These are phyloP conservation scores for Drosophila subobscura DNA, from an alignment of 1,140 invertebrate genomes.

Conservation along the genomic window DNA sequence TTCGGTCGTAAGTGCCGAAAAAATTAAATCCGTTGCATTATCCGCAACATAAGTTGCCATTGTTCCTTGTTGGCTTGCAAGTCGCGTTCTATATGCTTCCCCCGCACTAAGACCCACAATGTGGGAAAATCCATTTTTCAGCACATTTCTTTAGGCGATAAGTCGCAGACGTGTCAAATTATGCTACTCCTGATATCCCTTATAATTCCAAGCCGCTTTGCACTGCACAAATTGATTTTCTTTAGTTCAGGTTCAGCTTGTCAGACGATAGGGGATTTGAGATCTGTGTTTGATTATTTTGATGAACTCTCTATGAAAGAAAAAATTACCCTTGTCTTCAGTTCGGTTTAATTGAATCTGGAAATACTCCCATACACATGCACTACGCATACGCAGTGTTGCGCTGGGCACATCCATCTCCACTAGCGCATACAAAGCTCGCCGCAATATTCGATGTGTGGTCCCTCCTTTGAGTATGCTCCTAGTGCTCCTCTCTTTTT, in stretches of 20 bases:
- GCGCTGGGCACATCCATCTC: slow-evolving; percentile 67
- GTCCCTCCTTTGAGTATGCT: background rate
- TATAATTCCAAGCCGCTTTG: slow-evolving; percentile 33
- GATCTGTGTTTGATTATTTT: background rate
- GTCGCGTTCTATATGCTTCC: slow-evolving; percentile 15
- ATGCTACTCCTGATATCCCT: slow-evolving; percentile 66
- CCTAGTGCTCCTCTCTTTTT: background rate
- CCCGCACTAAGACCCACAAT: background rate
- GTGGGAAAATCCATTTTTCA: slow-evolving; percentile 68
- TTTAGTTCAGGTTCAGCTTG: slow-evolving; percentile 22
- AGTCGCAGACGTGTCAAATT: slow-evolving; percentile 79
- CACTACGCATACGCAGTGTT: slow-evolving; percentile 61
- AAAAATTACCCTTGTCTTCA: slow-evolving; percentile 63
- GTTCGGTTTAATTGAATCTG: slow-evolving; percentile 4
- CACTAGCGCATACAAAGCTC: slow-evolving; percentile 75
- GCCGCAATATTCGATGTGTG: slow-evolving; percentile 31
- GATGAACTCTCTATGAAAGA: no score
- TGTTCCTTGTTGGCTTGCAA: slow-evolving; percentile 32
- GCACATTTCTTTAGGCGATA: slow-evolving; percentile 78
- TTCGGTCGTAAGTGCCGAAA: slow-evolving; percentile 79
- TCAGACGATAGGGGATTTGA: background rate
- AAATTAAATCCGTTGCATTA: slow-evolving; percentile 79
- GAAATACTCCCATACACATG: slow-evolving; percentile 25
- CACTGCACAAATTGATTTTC: slow-evolving; percentile 50
- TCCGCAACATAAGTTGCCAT: slow-evolving; percentile 74